Percentiles rank a stretch among this genome's conserved stretches.
phyloP scores from a whole-genome alignment of 2,888 invertebrate species.

The Leptothorax acervorum region DNA sequence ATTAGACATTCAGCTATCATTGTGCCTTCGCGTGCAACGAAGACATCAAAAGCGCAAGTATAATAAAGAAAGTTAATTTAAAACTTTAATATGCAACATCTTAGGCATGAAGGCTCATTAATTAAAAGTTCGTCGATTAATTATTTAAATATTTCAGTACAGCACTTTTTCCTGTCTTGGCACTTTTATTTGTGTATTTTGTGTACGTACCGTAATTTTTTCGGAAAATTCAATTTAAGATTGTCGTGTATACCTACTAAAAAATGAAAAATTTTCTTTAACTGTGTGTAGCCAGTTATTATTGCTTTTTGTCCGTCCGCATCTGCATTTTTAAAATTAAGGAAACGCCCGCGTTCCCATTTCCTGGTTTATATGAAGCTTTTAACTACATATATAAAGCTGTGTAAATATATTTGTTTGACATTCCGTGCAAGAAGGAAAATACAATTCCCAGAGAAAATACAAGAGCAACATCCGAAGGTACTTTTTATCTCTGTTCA shows the following conservation, averaged over 20 bases:
- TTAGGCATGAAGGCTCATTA: not conserved
- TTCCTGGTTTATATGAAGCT: not conserved
- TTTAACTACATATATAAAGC: not conserved
- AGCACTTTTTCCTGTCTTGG: not conserved
- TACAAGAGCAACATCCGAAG: not conserved
- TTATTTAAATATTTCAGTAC: not conserved
- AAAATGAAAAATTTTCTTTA: not conserved
- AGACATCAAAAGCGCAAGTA: not conserved
- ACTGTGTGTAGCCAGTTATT: not conserved
- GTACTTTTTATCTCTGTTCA: constrained; percentile 9
- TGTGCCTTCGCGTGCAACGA: not conserved
- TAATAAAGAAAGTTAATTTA: constrained; percentile 10
- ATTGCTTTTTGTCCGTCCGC: not conserved
- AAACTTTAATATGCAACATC: not conserved
- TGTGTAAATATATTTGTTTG: constrained; percentile 16
- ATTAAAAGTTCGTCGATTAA: not conserved
- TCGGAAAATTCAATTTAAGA: not conserved
- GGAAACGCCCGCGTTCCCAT: not conserved
- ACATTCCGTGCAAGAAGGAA: constrained; percentile 2
- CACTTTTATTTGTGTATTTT: not conserved
- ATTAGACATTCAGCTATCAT: not conserved
- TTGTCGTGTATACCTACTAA: not conserved
- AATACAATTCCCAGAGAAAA: constrained; percentile 25
- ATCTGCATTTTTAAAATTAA: constrained; percentile 12
- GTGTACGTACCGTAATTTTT: not conserved